phyloP scores from a whole-genome alignment of 2,888 invertebrate genomes.

The Drosophila birchii region DNA sequence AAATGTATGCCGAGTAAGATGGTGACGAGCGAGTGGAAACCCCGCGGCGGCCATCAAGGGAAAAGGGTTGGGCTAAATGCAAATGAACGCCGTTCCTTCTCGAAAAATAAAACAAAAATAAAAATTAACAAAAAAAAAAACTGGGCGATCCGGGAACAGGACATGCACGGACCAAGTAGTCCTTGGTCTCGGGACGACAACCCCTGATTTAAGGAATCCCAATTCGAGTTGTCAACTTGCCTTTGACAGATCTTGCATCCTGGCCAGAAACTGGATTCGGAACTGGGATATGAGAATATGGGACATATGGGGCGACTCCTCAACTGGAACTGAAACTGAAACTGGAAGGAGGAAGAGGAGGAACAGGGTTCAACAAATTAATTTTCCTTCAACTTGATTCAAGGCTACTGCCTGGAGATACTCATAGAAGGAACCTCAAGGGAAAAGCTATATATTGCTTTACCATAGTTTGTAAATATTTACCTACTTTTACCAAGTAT shows the following conservation, averaged over 20 bases:
- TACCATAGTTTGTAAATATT: background rate
- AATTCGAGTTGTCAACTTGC: conserved; percentile 55
- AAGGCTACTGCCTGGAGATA: conserved; percentile 11
- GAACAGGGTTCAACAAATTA: conserved; percentile 53
- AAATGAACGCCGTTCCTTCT: conserved; percentile 53
- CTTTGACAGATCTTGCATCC: conserved; percentile 64
- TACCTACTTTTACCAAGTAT: rapidly evolving
- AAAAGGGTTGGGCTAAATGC: conserved; percentile 64
- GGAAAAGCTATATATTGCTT: background rate
- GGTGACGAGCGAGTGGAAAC: conserved; percentile 50
- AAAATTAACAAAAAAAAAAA: conserved; percentile 12
- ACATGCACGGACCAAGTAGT: conserved; percentile 40
- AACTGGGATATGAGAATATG: conserved; percentile 1
- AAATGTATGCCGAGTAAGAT: conserved; percentile 2
- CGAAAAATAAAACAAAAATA: conserved; percentile 5
- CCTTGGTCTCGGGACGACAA: conserved; percentile 24
- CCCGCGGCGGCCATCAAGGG: conserved; percentile 57
- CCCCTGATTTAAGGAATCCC: conserved; percentile 31
- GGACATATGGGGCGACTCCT: conserved; percentile 12
- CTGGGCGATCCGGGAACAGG: conserved; percentile 52
- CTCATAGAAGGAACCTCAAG: background rate
- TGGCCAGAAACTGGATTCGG: conserved; percentile 39
- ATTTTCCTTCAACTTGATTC: conserved; percentile 68
- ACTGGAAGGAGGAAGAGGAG: conserved; percentile 10
- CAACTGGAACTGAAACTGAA: conserved; percentile 31